Evolutionary conservation across 2,113 vertebrate species (phyloP), one percentile per base, ranked within the genome.

Genomic region (Todiramphus chloris): DNA sequence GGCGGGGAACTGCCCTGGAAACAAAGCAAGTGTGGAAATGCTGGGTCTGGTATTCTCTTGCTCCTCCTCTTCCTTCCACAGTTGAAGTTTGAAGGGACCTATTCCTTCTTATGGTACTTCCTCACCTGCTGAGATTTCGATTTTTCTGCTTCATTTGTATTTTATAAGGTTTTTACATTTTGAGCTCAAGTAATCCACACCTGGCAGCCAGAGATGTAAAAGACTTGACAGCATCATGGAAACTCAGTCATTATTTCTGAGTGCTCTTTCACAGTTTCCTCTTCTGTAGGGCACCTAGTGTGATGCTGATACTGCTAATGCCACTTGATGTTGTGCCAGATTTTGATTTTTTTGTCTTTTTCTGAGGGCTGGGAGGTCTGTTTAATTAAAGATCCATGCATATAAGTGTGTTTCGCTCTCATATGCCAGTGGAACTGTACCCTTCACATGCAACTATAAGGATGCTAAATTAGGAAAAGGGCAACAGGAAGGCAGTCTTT

Each of bases 121-220:
- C 41, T 94, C 31, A 21, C 83, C 78, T 90, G 88, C 84, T 69
- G 55, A 92, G 77, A 88, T 91, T 60, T 82, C 24, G 48, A 66
- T 84, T 88, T 63, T 79, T 75, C 31, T 73, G 56, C 82, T 87
- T 93, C 91, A 94, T 92, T 95, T 94, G 87, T 94, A 66, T 96
- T 95, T 97, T 93, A 90, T 79, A 88, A 21, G 27, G 87, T 82
- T 93, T 97, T 95, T 95, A 94, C 75, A 77, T 89, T 95, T 89
- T 72, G 79, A 96, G 77, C 60, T 97, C 94, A 94, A 95, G 90
- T 82, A 95, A 96, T 91, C 91, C 79, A 63, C 90, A 96, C 92
- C 91, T 85, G 95, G 95, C 21, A 48, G 87, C n/a, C 53, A 48
- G 83, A 44, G 83, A 95, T 83, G 89, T 69, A 73, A 87, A 92